A percentile compares a stretch with the other conserved stretches of the same genome.
phyloP scores from a whole-genome alignment of 2,113 vertebrate genomes.

The Ploceus nigricollis region DNA sequence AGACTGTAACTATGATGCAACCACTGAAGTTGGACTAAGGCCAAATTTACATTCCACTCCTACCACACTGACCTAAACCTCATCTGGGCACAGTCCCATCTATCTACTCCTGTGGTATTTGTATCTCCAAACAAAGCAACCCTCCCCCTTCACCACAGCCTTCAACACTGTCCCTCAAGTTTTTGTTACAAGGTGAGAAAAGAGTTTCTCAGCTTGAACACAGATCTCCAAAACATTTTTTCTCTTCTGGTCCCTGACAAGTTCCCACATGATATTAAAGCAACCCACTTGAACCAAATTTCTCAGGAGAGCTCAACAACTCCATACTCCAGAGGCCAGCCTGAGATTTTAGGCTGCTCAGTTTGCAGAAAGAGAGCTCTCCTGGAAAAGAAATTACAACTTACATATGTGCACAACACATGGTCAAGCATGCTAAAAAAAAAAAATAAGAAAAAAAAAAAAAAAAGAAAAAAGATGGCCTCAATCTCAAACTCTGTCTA shows the following conservation, averaged over 20 bases:
- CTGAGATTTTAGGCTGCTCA: background rate
- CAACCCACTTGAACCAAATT: background rate
- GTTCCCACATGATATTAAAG: background rate
- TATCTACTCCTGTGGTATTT: background rate
- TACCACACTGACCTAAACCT: background rate
- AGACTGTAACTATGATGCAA: background rate
- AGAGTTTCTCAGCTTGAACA: background rate
- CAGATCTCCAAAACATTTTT: background rate
- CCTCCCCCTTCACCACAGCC: background rate
- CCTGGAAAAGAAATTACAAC: background rate
- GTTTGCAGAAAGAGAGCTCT: background rate
- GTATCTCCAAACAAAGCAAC: background rate
- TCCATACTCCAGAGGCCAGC: background rate
- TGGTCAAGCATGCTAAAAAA: background rate
- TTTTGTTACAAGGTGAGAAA: background rate
- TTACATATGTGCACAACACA: background rate
- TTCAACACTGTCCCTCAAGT: background rate
- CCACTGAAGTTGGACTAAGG: background rate
- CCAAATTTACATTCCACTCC: conserved; percentile 34
- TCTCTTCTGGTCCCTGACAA: background rate
- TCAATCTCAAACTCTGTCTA: background rate
- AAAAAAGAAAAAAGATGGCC: background rate
- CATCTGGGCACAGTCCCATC: background rate
- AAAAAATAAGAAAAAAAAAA: background rate
- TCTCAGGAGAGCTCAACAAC: background rate